Conservation (phyloP, 2,113 vertebrate genomes). For the Carlito syrichta region DNA sequence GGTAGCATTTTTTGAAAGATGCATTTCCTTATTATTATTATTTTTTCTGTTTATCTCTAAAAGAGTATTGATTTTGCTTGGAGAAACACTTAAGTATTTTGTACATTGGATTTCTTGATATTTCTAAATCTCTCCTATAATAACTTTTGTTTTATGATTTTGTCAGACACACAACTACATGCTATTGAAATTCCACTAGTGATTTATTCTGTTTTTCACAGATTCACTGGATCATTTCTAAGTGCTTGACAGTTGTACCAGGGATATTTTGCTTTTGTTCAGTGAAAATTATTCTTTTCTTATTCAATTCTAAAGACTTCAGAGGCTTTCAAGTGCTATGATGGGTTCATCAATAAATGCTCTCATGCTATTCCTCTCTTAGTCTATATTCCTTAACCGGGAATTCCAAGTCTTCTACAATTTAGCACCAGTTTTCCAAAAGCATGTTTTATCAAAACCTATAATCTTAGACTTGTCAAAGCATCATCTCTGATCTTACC, state of each 20-base stretch:
- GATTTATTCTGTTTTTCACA: not conserved
- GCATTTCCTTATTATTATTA: not conserved
- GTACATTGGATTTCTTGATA: not conserved
- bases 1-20: not conserved
- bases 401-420: not conserved
- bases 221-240: not conserved
- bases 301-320: not conserved
- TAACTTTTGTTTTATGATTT: not conserved
- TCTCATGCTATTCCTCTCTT: not conserved
- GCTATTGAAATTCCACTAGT: not conserved
- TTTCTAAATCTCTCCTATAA: not conserved
- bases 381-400: not conserved
- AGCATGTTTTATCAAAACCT: not conserved
- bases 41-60: not conserved
- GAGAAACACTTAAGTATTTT: not conserved
- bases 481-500: not conserved
- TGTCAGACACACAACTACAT: not conserved
- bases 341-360: not conserved
- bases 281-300: not conserved
- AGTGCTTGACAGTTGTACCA: not conserved
- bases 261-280: not conserved
- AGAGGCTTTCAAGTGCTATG: not conserved
- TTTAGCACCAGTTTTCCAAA: conserved; percentile 54
- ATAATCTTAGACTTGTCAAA: not conserved
- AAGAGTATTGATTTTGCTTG: not conserved